Base-by-base conservation (phyloP, 30 jellyfish, hydroid and myxozoan species). In the Aurelia sp. region DNA sequence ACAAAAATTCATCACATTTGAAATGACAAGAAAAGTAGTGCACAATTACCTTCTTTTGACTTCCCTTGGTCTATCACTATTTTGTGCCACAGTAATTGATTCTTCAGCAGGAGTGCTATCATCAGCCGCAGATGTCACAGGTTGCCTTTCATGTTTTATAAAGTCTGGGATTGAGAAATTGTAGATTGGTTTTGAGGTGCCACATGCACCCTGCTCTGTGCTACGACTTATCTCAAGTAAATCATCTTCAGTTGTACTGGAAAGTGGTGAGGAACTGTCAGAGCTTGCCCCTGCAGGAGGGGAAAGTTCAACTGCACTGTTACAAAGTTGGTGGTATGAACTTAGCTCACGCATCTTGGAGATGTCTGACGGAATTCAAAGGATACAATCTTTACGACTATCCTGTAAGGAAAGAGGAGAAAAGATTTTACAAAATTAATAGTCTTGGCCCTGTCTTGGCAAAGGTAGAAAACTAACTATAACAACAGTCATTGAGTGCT, bases 141-240 rank as follows among this genome's bases (percentile, higher is more conserved):
- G 96, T 64, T 68, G 89, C 13, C 92, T 76, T 64, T 88, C 97
- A 50, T 94, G 98, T 44, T 88, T 88, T 69, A 94, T 94, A 38
- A 88, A 71, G 51, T 94, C 98, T 3, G 98, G 98, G 12, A 94
- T 94, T n/a, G 98, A 94, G 82, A 94, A 94, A 65, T 88, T 94
- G 91, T 94, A 94, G 40, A 88, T 89, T 9, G 97, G 97, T 71
- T 94, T 94, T 52, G 94, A 65, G 44, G 74, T 72, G 80, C 78
- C 64, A 55, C 91, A 76, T 1, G 86, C 80, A 17, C 87, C 90
- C 20, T 78, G 88, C n/a, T 71, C 98, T 21, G 93, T 59, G 44
- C 30, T 77, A 19, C 91, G 80, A 31, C 67, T 59, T 55, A 88
- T 80, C 12, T 88, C 97, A 12, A 57, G 94, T 10, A 76, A 40